These are phyloP conservation scores for Minunthozetes semirufus DNA, from an alignment of 2,888 invertebrate genomes.

Conservation along the genomic window DNA sequence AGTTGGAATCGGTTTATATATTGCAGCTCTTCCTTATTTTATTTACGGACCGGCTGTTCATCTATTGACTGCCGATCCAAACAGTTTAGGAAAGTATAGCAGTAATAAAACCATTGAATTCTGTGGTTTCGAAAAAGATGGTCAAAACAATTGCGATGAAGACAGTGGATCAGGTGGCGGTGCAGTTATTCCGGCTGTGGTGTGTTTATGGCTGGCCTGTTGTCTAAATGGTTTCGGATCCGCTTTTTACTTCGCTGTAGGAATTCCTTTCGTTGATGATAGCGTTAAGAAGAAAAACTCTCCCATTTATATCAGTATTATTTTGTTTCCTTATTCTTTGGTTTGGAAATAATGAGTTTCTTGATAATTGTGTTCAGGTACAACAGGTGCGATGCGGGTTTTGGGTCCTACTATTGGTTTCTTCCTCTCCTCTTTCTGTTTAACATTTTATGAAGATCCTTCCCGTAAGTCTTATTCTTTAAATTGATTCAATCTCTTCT, in stretches of 20 bases:
- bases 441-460: conserved; percentile 42
- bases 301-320: conserved; percentile 4
- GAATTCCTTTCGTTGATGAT: conserved; percentile 41
- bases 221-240: conserved; percentile 42
- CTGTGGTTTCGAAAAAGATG: neutral
- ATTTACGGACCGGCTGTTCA: conserved; percentile 35
- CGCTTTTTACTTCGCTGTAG: conserved; percentile 40
- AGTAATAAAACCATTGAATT: neutral
- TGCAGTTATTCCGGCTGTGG: conserved; percentile 35
- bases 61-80: neutral
- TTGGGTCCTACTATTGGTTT: conserved; percentile 43
- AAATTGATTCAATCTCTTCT: too few relatives aligned
- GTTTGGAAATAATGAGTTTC: neutral
- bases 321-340: neutral
- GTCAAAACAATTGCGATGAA: neutral
- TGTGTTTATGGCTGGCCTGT: conserved; percentile 39
- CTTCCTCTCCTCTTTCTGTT: conserved; percentile 41
- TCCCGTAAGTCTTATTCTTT: conserved; percentile 31
- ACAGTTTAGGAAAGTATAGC: too few relatives aligned
- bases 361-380: neutral
- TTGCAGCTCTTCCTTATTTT: conserved; percentile 39
- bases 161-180: too few relatives aligned
- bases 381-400: conserved; percentile 37
- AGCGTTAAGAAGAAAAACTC: conserved; percentile 40
- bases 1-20: neutral